phyloP scores from a whole-genome alignment of 2,113 vertebrate species.

The Campylomormyrus tamandua region DNA sequence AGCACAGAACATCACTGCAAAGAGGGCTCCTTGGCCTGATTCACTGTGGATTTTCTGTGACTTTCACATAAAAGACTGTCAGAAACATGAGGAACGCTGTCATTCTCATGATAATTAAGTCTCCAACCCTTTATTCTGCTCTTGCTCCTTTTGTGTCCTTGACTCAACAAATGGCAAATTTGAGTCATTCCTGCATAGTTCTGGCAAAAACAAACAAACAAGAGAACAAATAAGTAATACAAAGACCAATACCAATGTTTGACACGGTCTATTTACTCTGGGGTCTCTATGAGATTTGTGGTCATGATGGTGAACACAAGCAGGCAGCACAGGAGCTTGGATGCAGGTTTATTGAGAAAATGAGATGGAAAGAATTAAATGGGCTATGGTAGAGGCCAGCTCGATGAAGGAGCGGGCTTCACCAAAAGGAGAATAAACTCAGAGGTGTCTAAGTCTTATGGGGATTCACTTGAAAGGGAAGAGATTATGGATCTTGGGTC shows the following conservation, averaged over 20 bases:
- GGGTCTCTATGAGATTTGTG: background rate
- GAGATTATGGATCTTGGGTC: background rate
- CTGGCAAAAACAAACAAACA: background rate
- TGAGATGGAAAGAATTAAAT: background rate
- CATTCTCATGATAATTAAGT: background rate
- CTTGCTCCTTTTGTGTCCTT: background rate
- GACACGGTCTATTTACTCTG: background rate
- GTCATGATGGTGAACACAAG: background rate
- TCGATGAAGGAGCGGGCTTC: background rate
- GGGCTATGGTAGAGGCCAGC: background rate
- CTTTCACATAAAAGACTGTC: background rate
- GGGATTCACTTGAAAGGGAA: background rate
- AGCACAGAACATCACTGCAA: background rate
- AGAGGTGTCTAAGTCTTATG: background rate
- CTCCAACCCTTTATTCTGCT: background rate
- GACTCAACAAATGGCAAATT: background rate
- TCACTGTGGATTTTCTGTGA: background rate
- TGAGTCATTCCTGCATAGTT: background rate
- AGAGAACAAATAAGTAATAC: background rate
- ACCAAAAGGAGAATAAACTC: background rate
- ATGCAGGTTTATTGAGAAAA: background rate
- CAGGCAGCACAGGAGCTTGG: background rate
- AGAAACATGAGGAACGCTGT: background rate
- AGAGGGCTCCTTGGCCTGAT: background rate
- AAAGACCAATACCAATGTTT: background rate